Evolutionary conservation across 1,140 invertebrate species (phyloP).

Genomic region (Drosophila funebris): DNA sequence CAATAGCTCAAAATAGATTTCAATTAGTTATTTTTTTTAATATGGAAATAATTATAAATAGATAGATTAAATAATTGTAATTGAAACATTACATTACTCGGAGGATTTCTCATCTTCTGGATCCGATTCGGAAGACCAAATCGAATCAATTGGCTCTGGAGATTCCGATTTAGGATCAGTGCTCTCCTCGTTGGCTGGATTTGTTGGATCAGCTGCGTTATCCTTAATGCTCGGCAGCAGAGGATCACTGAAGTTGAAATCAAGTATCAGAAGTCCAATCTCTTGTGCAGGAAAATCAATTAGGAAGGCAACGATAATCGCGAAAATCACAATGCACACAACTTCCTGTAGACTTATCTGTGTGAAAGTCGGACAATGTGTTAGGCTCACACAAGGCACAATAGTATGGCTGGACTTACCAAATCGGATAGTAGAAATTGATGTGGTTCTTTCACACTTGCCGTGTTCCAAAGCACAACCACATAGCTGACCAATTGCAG

Average conservation of each 20-base stretch:
- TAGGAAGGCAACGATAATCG: conserved; percentile 84
- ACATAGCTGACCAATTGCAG: conserved; percentile 59
- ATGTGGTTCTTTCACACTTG: conserved; percentile 49
- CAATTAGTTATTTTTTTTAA: conserved; percentile 16
- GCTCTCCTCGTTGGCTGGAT: conserved; percentile 4
- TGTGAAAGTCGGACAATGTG: neutral
- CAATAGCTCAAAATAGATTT: neutral
- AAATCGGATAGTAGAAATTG: conserved; percentile 59
- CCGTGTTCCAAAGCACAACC: conserved; percentile 63
- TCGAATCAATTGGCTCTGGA: conserved; percentile 39
- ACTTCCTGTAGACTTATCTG: conserved; percentile 56
- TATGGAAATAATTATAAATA: conserved; percentile 29
- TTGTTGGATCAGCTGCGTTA: neutral
- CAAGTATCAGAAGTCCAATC: conserved; percentile 83
- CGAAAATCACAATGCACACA: conserved; percentile 51
- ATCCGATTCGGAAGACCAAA: conserved; percentile 60
- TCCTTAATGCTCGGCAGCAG: conserved; percentile 5
- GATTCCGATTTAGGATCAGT: conserved; percentile 36
- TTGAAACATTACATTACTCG: conserved; percentile 32
- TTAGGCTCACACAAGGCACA: neutral
- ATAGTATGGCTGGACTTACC: conserved; percentile 28
- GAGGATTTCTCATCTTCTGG: conserved; percentile 50
- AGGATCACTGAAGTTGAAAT: conserved; percentile 53
- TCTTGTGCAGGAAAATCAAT: conserved; percentile 86
- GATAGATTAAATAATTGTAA: conserved; percentile 14